phyloP scores from a whole-genome alignment of 37 sponge, comb jelly and placozoan species.

The Beroe ovata region DNA sequence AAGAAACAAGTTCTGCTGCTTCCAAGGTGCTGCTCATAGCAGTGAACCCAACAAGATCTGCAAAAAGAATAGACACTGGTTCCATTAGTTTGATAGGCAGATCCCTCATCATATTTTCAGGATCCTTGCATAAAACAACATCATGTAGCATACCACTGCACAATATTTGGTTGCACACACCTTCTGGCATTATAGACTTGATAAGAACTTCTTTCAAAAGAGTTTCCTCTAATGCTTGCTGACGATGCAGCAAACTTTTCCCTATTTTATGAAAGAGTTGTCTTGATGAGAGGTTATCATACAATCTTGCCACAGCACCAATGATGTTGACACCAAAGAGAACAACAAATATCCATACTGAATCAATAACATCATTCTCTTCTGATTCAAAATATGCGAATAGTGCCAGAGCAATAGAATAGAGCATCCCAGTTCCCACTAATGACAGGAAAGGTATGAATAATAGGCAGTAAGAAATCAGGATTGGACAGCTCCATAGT shows the following conservation, averaged over 20 bases:
- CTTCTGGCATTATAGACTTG: slow-evolving; percentile 29
- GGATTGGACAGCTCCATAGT: slow-evolving; percentile 16
- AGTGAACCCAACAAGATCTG: slow-evolving; percentile 64
- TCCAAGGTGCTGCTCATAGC: slow-evolving; percentile 34
- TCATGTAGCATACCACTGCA: slow-evolving; percentile 10
- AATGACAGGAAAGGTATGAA: not conserved
- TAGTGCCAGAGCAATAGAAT: not conserved
- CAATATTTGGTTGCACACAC: slow-evolving; percentile 16
- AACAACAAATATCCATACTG: not conserved
- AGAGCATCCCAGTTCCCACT: not conserved
- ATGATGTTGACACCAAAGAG: not conserved
- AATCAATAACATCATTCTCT: not conserved
- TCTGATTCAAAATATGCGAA: not conserved
- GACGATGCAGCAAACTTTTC: not conserved
- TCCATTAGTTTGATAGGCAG: slow-evolving; percentile 58
- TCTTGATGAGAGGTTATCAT: not conserved
- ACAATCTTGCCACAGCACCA: not conserved
- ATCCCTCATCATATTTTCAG: slow-evolving; percentile 34
- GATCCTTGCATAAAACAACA: slow-evolving; percentile 10
- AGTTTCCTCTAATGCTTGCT: slow-evolving; percentile 4
- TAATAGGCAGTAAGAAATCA: not conserved
- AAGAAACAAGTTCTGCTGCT: slow-evolving; percentile 18
- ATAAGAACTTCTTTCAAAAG: slow-evolving; percentile 31
- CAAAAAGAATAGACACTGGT: slow-evolving; percentile 44
- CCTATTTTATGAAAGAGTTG: slow-evolving; percentile 30